phyloP scores from a whole-genome alignment of 2,797 vertebrate species.

The Enteromius radiatus region DNA sequence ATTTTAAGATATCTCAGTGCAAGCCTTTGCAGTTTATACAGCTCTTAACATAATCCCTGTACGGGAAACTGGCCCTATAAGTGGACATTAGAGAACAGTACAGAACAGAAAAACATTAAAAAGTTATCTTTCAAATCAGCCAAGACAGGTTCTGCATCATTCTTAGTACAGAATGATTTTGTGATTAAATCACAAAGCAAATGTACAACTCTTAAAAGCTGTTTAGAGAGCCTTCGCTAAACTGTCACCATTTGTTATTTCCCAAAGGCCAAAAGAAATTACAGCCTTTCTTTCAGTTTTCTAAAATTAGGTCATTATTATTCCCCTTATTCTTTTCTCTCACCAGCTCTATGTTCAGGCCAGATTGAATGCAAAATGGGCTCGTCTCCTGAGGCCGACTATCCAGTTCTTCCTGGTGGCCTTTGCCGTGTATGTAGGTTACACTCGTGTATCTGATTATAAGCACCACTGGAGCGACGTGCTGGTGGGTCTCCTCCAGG shows the following conservation, averaged over 20 bases:
- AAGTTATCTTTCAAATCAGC: background rate
- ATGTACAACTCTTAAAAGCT: background rate
- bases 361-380: conserved; percentile 88
- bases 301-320: background rate
- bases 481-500: conserved; percentile 89
- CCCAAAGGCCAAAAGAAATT: background rate
- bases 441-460: conserved; percentile 90
- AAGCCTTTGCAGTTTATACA: no score
- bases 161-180: background rate
- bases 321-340: background rate
- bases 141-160: background rate
- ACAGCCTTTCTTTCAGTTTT: background rate
- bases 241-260: background rate
- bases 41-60: no score
- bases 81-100: background rate
- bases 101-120: background rate
- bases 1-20: no score
- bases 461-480: conserved; percentile 96
- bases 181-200: background rate
- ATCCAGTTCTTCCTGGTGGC: conserved; percentile 91
- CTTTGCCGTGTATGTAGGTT: conserved; percentile 90
- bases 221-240: background rate
- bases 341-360: conserved; percentile 86
- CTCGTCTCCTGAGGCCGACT: conserved; percentile 87
- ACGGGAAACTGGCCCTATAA: no score